Base-by-base conservation (phyloP, 2,797 vertebrate genomes). In the Epinephelus coioides region DNA sequence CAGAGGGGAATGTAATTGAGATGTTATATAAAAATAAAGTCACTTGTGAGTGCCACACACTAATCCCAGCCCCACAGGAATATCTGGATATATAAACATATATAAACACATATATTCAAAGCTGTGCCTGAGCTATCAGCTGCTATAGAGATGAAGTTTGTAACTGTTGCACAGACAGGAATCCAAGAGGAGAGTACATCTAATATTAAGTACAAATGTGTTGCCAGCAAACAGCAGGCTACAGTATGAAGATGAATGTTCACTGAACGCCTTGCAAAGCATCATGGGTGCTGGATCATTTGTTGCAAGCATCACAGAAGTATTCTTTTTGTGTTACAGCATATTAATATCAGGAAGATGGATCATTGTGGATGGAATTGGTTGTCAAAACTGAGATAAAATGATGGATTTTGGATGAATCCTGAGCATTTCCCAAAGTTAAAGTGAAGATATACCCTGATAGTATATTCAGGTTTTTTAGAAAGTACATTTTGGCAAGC, bases 11-110 rank as follows among this genome's bases (percentile, higher is more conserved):
- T 74, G 62, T 65, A 17, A 84, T 49, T 66, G 73, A 78, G 66
- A 80, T 70, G 64, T 82, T 53, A 78, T 50, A 65, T 70, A 61
- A 75, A 75, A 74, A 70, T n/a, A 23, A 63, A 87, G 81, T 61
- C 68, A 49, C 64, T 53, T 46, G 51, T 71, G 69, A 76, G 69
- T 18, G 64, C 59, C 23, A 53, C 60, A 62, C 64, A 3, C 23
- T 70, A 23, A 56, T 61, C 66, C 63, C 61, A 30, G 51, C 50
- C 54, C 21, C 40, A 21, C 55, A 63, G 38, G 40, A 47, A 55
- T 8, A 79, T 3, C 4, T 25, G 7, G 25, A 21, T 25, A 3
- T 38, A 15, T 70, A 21, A n/a, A 54, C 53, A 69, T 25, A 25
- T 25, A 25, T 25, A 25, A 25, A 25, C 25, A 3, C 27, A 62